Conservation (phyloP, 92 coral and sea anemone genomes). For the Scolanthus callimorphus region DNA sequence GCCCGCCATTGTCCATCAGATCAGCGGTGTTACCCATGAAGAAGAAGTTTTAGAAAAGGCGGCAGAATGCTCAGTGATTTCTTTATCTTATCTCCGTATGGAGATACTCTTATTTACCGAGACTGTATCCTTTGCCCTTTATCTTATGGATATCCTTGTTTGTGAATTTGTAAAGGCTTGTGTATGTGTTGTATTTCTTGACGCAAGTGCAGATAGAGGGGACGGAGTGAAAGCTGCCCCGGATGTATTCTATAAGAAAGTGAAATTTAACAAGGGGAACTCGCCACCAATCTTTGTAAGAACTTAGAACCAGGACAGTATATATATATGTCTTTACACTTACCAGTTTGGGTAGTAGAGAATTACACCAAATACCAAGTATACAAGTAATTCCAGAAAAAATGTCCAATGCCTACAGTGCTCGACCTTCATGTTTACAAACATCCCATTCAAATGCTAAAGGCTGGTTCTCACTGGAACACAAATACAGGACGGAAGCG, state of each 20-base stretch:
- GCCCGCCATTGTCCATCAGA: not conserved
- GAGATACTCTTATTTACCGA: conserved; percentile 91
- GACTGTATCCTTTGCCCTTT: conserved; percentile 90
- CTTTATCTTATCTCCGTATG: conserved; percentile 81
- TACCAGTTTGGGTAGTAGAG: no score
- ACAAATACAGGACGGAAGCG: no score
- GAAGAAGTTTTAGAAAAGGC: not conserved
- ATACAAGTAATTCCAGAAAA: not conserved
- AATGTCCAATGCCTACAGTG: not conserved
- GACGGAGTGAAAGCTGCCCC: conserved; percentile 75
- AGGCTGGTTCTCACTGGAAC: no score
- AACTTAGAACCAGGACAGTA: no score
- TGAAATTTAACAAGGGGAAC: conserved; percentile 65
- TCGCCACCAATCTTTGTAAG: conserved; percentile 94
- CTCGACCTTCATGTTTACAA: no score
- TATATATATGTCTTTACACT: no score
- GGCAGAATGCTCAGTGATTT: conserved; percentile 87
- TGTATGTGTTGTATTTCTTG: no score
- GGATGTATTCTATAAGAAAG: conserved; percentile 82
- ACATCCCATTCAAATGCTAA: no score
- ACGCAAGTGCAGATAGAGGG: conserved; percentile 81
- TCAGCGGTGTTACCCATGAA: not conserved
- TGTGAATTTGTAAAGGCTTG: no score
- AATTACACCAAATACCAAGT: no score
- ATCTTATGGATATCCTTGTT: not conserved